Base-by-base conservation (phyloP, 1,140 invertebrate genomes). In the Hormaphis cornu region DNA sequence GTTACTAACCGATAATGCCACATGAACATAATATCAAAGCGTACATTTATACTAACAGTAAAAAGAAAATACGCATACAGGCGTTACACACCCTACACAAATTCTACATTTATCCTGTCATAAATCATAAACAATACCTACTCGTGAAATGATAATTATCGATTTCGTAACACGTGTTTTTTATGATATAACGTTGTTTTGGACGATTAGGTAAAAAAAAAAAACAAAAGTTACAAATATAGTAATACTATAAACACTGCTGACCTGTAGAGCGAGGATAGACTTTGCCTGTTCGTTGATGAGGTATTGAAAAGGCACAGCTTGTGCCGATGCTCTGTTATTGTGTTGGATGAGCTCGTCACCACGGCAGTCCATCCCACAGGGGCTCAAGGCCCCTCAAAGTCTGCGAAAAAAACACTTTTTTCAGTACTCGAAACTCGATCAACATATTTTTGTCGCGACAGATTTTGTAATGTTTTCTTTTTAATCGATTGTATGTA, bases 231-330 rank as follows among this genome's bases (percentile, higher is more conserved):
- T 12, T 48, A 30, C 40, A 33, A n/a, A n/a, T n/a, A n/a, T n/a
- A n/a, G n/a, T n/a, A n/a, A 18, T 30, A n/a, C 54, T 16, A 22
- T 26, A 58, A 26, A 26, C n/a, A 22, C 26, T 30, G 12, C 73
- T 74, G 58, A 78, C 77, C 81, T 86, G 85, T 76, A 89, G 81
- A 48, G 86, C 87, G 69, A 89, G 84, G 76, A 89, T 79, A 44
- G 87, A 89, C 79, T 89, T 89, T 74, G 87, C 87, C 80, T 90
- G 88, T 79, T 90, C 87, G 79, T 82, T 88, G 77, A 90, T 87
- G 77, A 89, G 82, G 78, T 88, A 89, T 75, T 89, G 86, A 77
- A 89, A 88, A 16, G 86, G 87, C 14, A 74, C 70, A 53, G 82
- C 81, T 37, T 77, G 42, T 73, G 79, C 77, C 76, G 82, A 79